Percentiles rank a stretch among this genome's conserved stretches.
Conservation (phyloP, 1,140 invertebrate species). For the Uloborus diversus region DNA sequence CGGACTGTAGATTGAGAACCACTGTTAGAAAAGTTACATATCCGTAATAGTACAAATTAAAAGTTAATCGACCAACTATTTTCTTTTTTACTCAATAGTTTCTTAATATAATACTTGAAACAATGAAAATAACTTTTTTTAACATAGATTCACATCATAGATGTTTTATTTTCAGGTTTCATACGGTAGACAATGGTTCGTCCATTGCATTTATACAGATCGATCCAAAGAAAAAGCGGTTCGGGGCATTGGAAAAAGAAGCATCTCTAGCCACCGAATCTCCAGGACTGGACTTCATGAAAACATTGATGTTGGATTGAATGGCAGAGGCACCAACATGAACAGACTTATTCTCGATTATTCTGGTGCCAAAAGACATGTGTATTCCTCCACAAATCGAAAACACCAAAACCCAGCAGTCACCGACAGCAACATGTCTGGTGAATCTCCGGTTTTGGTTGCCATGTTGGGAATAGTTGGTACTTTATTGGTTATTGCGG, state of each 20-base stretch:
- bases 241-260: conserved; percentile 60
- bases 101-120: no score
- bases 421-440: no score
- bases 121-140: no score
- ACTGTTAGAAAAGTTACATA: no score
- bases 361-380: background rate
- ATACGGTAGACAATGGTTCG: conserved; percentile 65
- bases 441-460: background rate
- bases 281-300: conserved; percentile 40
- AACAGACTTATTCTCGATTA: conserved; percentile 60
- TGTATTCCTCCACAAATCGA: background rate
- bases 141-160: no score
- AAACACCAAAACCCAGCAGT: background rate
- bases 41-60: no score
- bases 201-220: conserved; percentile 66
- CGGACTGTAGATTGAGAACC: no score
- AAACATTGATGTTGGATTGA: conserved; percentile 58
- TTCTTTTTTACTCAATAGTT: no score
- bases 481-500: conserved; percentile 18
- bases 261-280: conserved; percentile 42
- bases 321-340: conserved; percentile 65
- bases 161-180: conserved; percentile 62
- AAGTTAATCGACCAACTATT: no score
- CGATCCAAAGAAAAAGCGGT: conserved; percentile 60
- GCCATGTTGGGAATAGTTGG: conserved; percentile 14